Percentiles rank a stretch among this genome's conserved stretches.
Evolutionary conservation across 2,113 vertebrate species (phyloP).

Genomic region (Scomber colias): DNA sequence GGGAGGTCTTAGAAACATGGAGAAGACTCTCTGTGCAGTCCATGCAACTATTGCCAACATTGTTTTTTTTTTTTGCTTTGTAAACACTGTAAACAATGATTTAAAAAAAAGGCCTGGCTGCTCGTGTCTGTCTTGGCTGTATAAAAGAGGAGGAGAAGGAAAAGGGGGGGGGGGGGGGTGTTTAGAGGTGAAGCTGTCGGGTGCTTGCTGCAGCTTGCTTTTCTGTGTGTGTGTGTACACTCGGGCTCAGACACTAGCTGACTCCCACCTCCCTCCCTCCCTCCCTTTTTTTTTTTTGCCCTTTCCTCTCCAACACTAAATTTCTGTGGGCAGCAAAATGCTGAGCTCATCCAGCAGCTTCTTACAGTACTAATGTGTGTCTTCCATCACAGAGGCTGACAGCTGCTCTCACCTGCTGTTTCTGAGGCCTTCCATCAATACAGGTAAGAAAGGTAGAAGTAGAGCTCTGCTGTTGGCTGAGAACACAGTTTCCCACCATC

Average conservation of each 20-base stretch:
- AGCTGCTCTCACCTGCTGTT: slow-evolving; percentile 36
- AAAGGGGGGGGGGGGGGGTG: neutral
- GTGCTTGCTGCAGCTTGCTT: slow-evolving; percentile 51
- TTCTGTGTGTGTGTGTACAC: neutral
- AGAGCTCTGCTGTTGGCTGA: too few relatives aligned
- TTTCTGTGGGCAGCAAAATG: slow-evolving; percentile 41
- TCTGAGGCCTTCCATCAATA: neutral
- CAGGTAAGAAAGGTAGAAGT: neutral
- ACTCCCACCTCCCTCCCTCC: slow-evolving; percentile 19
- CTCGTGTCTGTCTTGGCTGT: slow-evolving; percentile 22
- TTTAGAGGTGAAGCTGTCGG: slow-evolving; percentile 34
- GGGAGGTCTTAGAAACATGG: slow-evolving; percentile 49
- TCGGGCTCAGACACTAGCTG: slow-evolving; percentile 32
- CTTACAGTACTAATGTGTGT: slow-evolving; percentile 25
- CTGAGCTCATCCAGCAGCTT: slow-evolving; percentile 53
- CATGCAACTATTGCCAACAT: slow-evolving; percentile 17
- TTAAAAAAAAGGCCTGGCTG: neutral
- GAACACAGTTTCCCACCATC: too few relatives aligned
- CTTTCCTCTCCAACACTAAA: slow-evolving; percentile 27
- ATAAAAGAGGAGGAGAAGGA: slow-evolving; percentile 19
- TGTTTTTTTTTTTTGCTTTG: slow-evolving; percentile 33
- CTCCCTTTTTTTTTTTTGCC: neutral
- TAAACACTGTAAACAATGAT: slow-evolving; percentile 42
- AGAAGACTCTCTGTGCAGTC: slow-evolving; percentile 3
- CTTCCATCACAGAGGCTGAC: neutral